Base-by-base conservation (phyloP, 2,888 invertebrate species). In the Lepidocyrtinus sp. region DNA sequence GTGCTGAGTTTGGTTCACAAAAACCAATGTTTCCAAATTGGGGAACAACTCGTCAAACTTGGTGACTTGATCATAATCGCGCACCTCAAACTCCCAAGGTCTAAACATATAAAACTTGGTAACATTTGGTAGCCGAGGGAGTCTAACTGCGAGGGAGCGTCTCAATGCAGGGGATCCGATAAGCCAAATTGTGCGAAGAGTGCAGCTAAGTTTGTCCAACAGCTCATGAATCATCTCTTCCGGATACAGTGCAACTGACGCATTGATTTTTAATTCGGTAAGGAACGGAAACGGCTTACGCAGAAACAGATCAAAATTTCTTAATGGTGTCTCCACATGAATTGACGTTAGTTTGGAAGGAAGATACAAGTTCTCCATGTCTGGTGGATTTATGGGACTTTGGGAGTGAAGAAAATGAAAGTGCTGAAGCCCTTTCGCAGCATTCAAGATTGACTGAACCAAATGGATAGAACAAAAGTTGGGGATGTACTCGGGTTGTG, bases 1-100 rank as follows among this genome's bases (percentile, higher is more conserved):
- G 67, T 67, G 46, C 26, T 78, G 71, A 0, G 77, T 78, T 78
- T 78, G 77, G 36, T 72, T 78, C 7, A 72, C 77, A 72, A 78
- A 78, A 0, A 67, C 59, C 12, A 78, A 62, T 9, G 67, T 72
- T 27, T 72, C 27, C 9, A 78, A 24, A 0, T n/a, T 25, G 0
- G 77, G 77, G 27, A 78, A 78, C 9, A 71, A 46, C 26, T 78
- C 77, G 9, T 78, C 77, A 62, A 72, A 78, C 19, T 25, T 72
- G 7, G 50, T 46, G 1, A 72, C 62, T 2, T 67, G 72, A 24
- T 22, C 71, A n/a, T n/a, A n/a, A 7, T 36, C 36, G 1, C 72
- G 67, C 36, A 72, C 72, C 27, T 78, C 77, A 62, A 78, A 78
- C 22, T 72, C 72, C 77, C 77, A 78, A 1, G 77, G 77, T 17